phyloP scores from a whole-genome alignment of 1,140 invertebrate genomes.

The Papilio polytes region DNA sequence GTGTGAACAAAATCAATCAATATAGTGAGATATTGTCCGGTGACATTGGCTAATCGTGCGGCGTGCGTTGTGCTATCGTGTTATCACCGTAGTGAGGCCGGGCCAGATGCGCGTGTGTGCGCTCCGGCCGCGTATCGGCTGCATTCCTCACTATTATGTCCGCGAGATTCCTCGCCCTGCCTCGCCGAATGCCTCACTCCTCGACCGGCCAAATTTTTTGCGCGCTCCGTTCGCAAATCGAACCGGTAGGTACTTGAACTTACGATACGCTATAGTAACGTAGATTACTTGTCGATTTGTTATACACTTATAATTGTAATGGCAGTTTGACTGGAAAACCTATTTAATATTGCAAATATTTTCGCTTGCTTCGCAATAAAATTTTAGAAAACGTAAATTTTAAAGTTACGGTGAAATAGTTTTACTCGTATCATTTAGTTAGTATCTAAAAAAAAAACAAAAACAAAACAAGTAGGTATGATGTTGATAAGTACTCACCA shows the following conservation, averaged over 20 bases:
- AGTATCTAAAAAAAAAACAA: background rate
- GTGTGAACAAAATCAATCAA: slow-evolving; percentile 23
- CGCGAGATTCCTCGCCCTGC: slow-evolving; percentile 68
- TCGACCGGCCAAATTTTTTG: slow-evolving; percentile 80
- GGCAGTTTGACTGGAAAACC: background rate
- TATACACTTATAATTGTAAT: slow-evolving; percentile 35
- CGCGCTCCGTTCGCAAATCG: slow-evolving; percentile 68
- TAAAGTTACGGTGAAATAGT: background rate
- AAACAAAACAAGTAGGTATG: slow-evolving; percentile 37
- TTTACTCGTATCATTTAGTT: background rate
- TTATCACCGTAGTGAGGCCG: slow-evolving; percentile 65
- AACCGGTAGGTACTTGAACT: slow-evolving; percentile 73
- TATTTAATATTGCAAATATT: background rate
- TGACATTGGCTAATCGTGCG: slow-evolving; percentile 77
- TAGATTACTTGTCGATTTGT: slow-evolving; percentile 16
- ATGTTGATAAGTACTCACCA: slow-evolving; percentile 50
- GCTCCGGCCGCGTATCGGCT: slow-evolving; percentile 56
- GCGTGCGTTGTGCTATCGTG: slow-evolving; percentile 66
- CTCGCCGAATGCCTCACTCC: slow-evolving; percentile 55
- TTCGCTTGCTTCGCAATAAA: background rate
- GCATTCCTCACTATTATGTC: slow-evolving; percentile 78
- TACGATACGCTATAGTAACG: slow-evolving; percentile 48
- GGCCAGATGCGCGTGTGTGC: slow-evolving; percentile 56
- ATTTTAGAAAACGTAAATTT: background rate
- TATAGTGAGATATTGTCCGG: slow-evolving; percentile 42